Base-by-base conservation (phyloP, 1,140 invertebrate genomes). In the Halictus rubicundus region DNA sequence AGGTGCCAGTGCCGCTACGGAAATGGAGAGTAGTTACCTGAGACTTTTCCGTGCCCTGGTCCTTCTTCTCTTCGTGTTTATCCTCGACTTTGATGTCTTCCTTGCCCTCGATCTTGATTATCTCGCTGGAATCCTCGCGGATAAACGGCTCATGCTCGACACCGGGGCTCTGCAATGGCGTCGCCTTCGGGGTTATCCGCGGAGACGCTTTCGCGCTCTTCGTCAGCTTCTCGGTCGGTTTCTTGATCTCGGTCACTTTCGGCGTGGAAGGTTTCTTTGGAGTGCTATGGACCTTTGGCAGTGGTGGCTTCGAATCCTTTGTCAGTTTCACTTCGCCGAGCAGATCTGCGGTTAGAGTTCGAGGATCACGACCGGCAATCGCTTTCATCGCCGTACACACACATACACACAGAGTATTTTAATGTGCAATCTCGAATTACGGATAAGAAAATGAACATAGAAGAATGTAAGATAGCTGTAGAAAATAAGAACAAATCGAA, bases 111-210 rank as follows among this genome's bases (percentile, higher is more conserved):
- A 89, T 88, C n/a, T 92, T 94, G 61, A 93, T 92, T 78, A 93
- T 93, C 52, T 94, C 91, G 8, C 73, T 64, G 42, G 88, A 88
- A 66, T 88, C 84, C 84, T 94, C 90, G 79, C 91, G 89, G 64
- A 89, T 89, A 12, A 92, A 78, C 1, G 91, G 88, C 14, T 90
- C 89, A 59, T 91, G 89, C 82, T 95, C 94, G 37, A 91, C 89
- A 6, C 92, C 92, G 0, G 94, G 94, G 81, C 94, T 95, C 73
- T 94, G 94, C 61, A 94, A 80, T 5, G 94, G 94, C 49, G 94
- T 95, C 27, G 93, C 93, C 79, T 92, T 94, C 9, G 94, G 94
- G 21, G 94, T 94, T 63, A 90, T 88, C 46, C 93, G 91, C 2
- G 93, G 92, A 6, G 93, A 94, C 10, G 92, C 91, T 85, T 91